Evolutionary conservation across 2,797 vertebrate genomes (phyloP).

Genomic region (Cossypha dichroa): DNA sequence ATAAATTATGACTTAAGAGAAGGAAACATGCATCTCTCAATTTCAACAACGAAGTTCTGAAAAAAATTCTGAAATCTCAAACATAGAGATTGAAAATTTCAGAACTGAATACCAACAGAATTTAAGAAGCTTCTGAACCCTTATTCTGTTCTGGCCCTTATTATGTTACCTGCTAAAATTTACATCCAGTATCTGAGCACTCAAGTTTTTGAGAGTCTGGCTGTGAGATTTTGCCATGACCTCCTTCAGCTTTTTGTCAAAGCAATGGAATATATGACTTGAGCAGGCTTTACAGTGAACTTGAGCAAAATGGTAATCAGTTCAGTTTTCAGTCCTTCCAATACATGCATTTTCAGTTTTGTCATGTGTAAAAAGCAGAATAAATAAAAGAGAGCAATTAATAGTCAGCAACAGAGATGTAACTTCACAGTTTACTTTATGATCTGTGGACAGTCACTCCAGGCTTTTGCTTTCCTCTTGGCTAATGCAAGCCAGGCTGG

Average conservation of each 20-base stretch:
- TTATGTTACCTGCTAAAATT: background rate
- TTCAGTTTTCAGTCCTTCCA: constrained; percentile 49
- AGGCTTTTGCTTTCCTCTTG: constrained; percentile 99
- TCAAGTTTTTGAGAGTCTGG: background rate
- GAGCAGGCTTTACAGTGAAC: constrained; percentile 19
- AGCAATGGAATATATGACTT: constrained; percentile 22
- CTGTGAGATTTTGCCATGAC: background rate
- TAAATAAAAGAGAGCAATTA: constrained; percentile 69
- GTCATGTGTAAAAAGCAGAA: constrained; percentile 70
- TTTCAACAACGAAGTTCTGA: background rate
- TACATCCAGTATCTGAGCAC: background rate
- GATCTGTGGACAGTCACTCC: constrained; percentile 99
- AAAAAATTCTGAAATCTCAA: background rate
- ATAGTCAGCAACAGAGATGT: background rate
- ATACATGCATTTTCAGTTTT: constrained; percentile 66
- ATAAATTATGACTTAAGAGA: background rate
- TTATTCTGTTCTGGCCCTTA: background rate
- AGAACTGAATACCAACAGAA: background rate
- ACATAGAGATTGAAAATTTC: background rate
- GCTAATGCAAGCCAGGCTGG: constrained; percentile 97
- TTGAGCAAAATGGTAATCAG: constrained; percentile 7
- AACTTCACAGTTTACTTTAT: constrained; percentile 89
- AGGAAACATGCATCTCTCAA: constrained; percentile 46
- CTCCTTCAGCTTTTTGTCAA: constrained; percentile 3
- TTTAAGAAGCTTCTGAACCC: background rate